Evolutionary conservation across 2,797 vertebrate species (phyloP), one percentile per base, ranked within the genome.

Genomic region (Acanthurus lineatus): DNA sequence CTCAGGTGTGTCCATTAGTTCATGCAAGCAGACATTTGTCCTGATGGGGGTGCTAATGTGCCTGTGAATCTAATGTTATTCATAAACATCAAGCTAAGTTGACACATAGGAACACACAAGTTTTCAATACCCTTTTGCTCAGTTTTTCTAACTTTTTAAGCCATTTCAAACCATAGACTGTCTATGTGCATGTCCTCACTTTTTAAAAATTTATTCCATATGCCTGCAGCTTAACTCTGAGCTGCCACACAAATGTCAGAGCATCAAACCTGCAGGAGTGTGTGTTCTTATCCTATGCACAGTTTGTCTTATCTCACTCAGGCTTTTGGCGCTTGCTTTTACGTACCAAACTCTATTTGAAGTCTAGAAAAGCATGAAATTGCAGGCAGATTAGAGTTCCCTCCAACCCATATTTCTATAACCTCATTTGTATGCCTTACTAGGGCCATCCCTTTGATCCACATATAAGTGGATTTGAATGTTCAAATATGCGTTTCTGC

Each of bases 1-100:
- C 87, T 98, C 98, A 88, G 98, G 98, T 99, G 67, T 19, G 79
- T 64, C 47, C 58, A 10, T 45, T 42, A 15, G n/a, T 48, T 44
- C 44, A 42, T 22, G 9, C 54, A 28, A 63, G 51, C 69, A 61
- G 11, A 47, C 11, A 62, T 60, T 16, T 57, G 25, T 62, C 40
- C 73, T 51, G 22, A 17, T 49, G 28, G 25, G n/a, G 65, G 17
- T 22, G 62, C 40, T 67, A 40, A 57, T 40, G 54, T 74, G 42
- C 47, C 14, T 62, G 52, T 68, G 44, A 64, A 9, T 35, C 32
- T 1, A 7, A 35, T 35, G 32, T 35, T 35, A 35, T 35, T 35
- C 32, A 35, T 35, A 35, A 59, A 42, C 16, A 20, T 49, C 19
- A 32, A 51, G 48, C 60, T 35, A 47, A 59, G 61, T 16, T 76